Evolutionary conservation across 2,113 vertebrate species (phyloP), one percentile per base, ranked within the genome.

Genomic region (Laterallus jamaicensis): DNA sequence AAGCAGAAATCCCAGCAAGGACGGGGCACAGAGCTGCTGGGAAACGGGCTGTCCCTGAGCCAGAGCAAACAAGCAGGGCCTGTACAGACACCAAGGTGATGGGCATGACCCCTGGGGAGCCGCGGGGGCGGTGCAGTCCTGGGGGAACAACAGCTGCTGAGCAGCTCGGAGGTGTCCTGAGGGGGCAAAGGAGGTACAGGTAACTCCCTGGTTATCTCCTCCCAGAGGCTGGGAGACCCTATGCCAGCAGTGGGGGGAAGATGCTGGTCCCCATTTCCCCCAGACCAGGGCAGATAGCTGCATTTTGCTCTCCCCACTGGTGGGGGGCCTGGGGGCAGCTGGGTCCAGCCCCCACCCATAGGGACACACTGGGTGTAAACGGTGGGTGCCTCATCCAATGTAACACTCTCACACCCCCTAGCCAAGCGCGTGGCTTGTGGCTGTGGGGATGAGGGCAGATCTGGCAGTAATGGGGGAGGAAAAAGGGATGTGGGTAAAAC

Each of bases 51-150:
- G 62, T 82, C 62, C 32, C 47, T 1, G 25, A 14, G 78, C 82
- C 88, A 82, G 58, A 89, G 62, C 90, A 91, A 94, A 87, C 82
- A 89, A 60, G 74, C 22, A 2, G 26, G 40, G 76, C 76, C 71
- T 63, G 49, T 37, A 60, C 0, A 0, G 70, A 64, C 42, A 56
- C 58, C 67, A 39, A 15, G 70, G 70, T 68, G 79, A 80, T 60
- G 70, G 82, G 62, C 62, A 49, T 1, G 0, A 90, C 44, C 49
- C 35, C 64, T 69, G 67, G 49, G n/a, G 66, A 82, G 63, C 62
- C 21, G 52, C 10, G 12, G 11, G 37, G 49, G 4, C 4, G 0
- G 4, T 7, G 14, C 3, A 1, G n/a, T 68, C 39, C 76, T 3
- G 11, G 66, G 68, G 76, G 55, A 81, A 52, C 11, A 3, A 71